Percentiles rank a stretch among this genome's conserved stretches.
Conservation (phyloP, 2,797 vertebrate genomes). For the Pygocentrus nattereri region DNA sequence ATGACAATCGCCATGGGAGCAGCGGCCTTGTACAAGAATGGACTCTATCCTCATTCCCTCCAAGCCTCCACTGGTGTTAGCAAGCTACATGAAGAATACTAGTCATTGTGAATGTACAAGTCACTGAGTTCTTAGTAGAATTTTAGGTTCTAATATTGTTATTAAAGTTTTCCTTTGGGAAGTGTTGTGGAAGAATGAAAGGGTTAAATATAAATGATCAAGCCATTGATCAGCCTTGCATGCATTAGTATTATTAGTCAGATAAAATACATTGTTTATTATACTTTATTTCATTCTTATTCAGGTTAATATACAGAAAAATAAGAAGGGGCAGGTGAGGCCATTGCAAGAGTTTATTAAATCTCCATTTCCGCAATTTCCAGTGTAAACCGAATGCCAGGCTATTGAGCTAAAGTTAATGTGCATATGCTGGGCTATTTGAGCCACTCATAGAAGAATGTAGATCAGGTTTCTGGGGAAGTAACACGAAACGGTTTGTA, state of each 20-base stretch:
- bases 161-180: background rate
- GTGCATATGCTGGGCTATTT: constrained; percentile 45
- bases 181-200: constrained; percentile 4
- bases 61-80: constrained; percentile 16
- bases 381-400: constrained; percentile 43
- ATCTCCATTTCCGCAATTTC: constrained; percentile 54
- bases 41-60: constrained; percentile 11
- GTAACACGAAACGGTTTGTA: constrained; percentile 47
- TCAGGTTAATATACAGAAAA: constrained; percentile 5
- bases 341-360: constrained; percentile 53
- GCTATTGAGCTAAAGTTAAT: constrained; percentile 47
- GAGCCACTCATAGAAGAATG: constrained; percentile 46
- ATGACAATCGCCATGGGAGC: constrained; percentile 61
- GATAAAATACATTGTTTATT: background rate
- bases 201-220: background rate
- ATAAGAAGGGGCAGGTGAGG: constrained; percentile 27
- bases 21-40: constrained; percentile 39
- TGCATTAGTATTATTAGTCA: background rate
- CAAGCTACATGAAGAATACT: constrained; percentile 26
- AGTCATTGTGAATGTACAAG: background rate
- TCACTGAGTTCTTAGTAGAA: background rate
- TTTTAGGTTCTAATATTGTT: background rate
- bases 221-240: background rate
- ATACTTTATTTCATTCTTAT: background rate
- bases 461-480: constrained; percentile 48